These are phyloP conservation scores for Zosterops borbonicus DNA, from an alignment of 2,113 vertebrate species.

Conservation along the genomic window DNA sequence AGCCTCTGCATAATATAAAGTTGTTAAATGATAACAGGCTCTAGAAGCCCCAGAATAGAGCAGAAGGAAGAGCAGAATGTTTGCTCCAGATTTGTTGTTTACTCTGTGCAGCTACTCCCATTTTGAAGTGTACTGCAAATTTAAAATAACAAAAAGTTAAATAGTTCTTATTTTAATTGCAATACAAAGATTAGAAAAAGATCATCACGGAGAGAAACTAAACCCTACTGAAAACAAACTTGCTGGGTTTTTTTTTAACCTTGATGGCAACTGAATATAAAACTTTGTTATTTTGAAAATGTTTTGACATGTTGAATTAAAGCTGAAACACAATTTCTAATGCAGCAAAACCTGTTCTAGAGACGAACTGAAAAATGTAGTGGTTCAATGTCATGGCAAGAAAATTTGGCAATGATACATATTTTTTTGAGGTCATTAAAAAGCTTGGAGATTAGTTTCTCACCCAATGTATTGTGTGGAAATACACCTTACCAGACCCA, in stretches of 20 bases:
- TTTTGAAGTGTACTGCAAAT: background rate
- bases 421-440: background rate
- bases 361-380: background rate
- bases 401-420: background rate
- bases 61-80: background rate
- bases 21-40: background rate
- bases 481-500: background rate
- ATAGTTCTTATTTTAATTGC: background rate
- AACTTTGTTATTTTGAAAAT: background rate
- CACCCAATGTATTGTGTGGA: background rate
- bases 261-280: background rate
- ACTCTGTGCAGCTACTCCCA: background rate
- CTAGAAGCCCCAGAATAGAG: background rate
- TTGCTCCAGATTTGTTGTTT: background rate
- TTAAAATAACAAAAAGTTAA: background rate
- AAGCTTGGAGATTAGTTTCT: background rate
- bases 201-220: background rate
- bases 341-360: background rate
- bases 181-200: background rate
- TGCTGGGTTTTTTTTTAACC: background rate
- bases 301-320: background rate
- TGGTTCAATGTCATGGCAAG: background rate
- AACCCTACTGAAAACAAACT: background rate
- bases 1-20: background rate
- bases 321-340: background rate